These are phyloP conservation scores for Serripes groenlandicus DNA, from an alignment of 2,888 invertebrate species.

Conservation along the genomic window DNA sequence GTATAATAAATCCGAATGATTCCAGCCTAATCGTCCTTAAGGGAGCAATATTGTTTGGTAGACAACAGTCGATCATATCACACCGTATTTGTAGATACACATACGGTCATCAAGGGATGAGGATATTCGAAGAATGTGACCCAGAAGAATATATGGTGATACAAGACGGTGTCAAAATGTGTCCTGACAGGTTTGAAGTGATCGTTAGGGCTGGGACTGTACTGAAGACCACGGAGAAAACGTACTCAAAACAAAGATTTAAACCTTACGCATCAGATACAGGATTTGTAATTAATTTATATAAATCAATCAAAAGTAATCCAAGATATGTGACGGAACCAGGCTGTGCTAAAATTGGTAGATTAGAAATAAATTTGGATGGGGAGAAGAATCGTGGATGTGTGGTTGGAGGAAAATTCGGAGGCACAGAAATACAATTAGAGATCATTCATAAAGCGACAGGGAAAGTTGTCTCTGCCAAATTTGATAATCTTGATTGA, in stretches of 20 bases:
- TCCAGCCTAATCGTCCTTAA: not conserved
- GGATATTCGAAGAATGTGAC: not conserved
- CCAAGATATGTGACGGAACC: not conserved
- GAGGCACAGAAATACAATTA: slow-evolving; percentile 1
- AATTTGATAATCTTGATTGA: too few relatives aligned
- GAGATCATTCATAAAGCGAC: not conserved
- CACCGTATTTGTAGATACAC: slow-evolving; percentile 4
- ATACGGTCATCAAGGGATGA: not conserved
- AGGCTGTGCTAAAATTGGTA: not conserved
- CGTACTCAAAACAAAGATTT: too few relatives aligned
- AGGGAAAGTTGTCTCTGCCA: too few relatives aligned
- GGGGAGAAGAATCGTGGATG: not conserved
- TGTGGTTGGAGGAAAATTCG: not conserved
- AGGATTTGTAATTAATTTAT: not conserved
- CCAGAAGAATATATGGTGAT: too few relatives aligned
- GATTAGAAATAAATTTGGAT: not conserved
- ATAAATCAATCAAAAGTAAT: not conserved
- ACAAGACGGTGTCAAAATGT: not conserved
- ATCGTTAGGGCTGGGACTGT: not conserved
- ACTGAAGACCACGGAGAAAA: too few relatives aligned
- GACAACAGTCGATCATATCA: not conserved
- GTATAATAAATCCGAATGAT: not conserved
- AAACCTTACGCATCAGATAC: too few relatives aligned
- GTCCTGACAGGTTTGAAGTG: not conserved
- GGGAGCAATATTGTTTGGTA: not conserved